Evolutionary conservation across 2,113 vertebrate species (phyloP).

Genomic region (Cranoglanis bouderius): DNA sequence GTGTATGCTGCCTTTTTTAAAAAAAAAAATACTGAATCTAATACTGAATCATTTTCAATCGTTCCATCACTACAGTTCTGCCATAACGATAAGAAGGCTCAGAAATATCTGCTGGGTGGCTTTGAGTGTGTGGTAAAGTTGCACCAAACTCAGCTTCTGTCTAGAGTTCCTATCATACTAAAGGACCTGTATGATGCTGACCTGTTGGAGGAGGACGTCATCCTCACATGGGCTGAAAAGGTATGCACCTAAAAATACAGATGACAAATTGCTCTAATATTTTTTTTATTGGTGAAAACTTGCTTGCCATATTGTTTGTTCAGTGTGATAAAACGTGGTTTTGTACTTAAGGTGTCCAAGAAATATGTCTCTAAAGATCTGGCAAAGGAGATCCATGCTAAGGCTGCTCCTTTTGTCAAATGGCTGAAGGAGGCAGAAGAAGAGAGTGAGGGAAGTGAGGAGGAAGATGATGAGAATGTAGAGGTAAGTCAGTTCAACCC

Average conservation of each 20-base stretch:
- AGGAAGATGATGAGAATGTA: constrained; percentile 84
- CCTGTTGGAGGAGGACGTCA: constrained; percentile 94
- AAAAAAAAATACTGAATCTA: too few species aligned
- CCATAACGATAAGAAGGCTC: constrained; percentile 97
- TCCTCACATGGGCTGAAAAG: constrained; percentile 96
- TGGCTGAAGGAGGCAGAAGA: constrained; percentile 98
- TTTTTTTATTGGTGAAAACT: not conserved
- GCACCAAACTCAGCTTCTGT: constrained; percentile 89
- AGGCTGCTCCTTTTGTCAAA: constrained; percentile 94
- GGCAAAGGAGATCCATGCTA: constrained; percentile 97
- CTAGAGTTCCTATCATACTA: constrained; percentile 89
- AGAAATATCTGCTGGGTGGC: constrained; percentile 92
- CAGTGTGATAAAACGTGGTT: not conserved
- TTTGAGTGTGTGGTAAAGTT: constrained; percentile 95
- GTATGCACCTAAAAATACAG: constrained; percentile 60
- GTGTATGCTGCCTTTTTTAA: not conserved
- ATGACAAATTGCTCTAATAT: not conserved
- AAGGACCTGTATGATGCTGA: constrained; percentile 97
- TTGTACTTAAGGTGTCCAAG: constrained; percentile 84
- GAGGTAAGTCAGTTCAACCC: constrained; percentile 74
- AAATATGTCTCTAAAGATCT: constrained; percentile 98
- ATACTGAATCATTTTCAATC: not conserved
- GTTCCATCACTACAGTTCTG: constrained; percentile 79
- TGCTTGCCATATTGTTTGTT: not conserved
- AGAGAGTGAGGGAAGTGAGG: constrained; percentile 91